phyloP scores from a whole-genome alignment of 2,113 vertebrate species.

The Oxyruncus cristatus region DNA sequence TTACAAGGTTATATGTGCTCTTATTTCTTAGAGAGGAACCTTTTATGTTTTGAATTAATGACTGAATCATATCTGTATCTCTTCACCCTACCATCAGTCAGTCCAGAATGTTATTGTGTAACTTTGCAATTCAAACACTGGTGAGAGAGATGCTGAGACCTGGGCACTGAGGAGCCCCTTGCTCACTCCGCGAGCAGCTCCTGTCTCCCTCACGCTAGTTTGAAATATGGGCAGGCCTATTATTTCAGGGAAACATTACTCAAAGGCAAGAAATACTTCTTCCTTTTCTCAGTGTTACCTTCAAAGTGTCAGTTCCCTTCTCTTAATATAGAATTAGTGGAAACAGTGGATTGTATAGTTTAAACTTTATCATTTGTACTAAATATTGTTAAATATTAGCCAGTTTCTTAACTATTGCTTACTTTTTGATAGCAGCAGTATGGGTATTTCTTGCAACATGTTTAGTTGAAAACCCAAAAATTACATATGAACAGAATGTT shows the following conservation, averaged over 20 bases:
- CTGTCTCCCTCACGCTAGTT: neutral
- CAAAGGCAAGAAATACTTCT: neutral
- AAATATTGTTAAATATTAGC: neutral
- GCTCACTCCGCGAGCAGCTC: neutral
- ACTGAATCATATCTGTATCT: neutral
- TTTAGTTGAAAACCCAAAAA: neutral
- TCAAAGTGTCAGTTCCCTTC: neutral
- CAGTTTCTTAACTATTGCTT: neutral
- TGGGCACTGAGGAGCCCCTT: neutral
- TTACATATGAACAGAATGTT: neutral
- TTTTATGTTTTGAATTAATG: neutral
- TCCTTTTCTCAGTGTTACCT: neutral
- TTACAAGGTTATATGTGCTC: neutral
- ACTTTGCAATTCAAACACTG: neutral
- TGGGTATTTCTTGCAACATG: neutral
- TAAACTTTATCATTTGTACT: neutral
- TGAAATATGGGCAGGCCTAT: neutral
- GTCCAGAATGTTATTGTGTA: neutral
- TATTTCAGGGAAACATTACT: neutral
- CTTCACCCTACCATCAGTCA: accelerated
- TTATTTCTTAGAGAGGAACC: neutral
- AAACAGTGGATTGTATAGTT: neutral
- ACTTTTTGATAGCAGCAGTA: neutral
- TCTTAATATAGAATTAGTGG: neutral
- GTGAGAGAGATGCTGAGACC: neutral